Evolutionary conservation across 1,140 invertebrate genomes (phyloP), one percentile per base, ranked within the genome.

Genomic region (Yoshiicerus persimilis): DNA sequence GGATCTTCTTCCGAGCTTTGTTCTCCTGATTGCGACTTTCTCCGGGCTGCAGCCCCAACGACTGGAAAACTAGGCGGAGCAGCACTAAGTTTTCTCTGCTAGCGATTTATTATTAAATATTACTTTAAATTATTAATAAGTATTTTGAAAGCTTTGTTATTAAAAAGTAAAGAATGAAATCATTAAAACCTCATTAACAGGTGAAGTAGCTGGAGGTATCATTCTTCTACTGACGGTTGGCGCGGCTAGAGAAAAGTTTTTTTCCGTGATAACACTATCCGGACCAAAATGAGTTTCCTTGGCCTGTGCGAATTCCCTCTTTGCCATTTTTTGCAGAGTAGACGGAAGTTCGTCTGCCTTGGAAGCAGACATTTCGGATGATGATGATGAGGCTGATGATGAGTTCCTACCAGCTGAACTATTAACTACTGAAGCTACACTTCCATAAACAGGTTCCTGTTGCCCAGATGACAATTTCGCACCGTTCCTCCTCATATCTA

Each of bases 371-470:
- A 80, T 80, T 36, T n/a, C 75, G 23, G 32, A 80, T 8, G 34
- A 80, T 16, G 75, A 36, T n/a, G 75, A 80, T 5, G 75, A 36
- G 30, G 30, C 32, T 34, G 75, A 80, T 16, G 30, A 34, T 2
- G 16, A 23, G 32, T 80, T 20, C 16, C 75, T n/a, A 23, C 32
- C 9, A 80, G 34, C 32, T 23, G 75, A 80, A 36, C 75, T 25
- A 38, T 32, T 32, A 20, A 34, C 75, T 80, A 38, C 75, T 38
- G 75, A 80, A 20, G 75, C 75, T 4, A 80, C 75, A 4, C 30
- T 80, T n/a, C 75, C 32, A 36, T 38, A 80, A 80, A 80, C 75
- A 80, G 75, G 75, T 80, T 80, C 75, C 75, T 80, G 75, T 80
- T 80, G 75, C 75, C 75, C 27, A 16, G 75, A 80, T 36, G n/a